Base-by-base conservation (phyloP, 64 coral and sea anemone genomes). In the Orbicella faveolata region DNA sequence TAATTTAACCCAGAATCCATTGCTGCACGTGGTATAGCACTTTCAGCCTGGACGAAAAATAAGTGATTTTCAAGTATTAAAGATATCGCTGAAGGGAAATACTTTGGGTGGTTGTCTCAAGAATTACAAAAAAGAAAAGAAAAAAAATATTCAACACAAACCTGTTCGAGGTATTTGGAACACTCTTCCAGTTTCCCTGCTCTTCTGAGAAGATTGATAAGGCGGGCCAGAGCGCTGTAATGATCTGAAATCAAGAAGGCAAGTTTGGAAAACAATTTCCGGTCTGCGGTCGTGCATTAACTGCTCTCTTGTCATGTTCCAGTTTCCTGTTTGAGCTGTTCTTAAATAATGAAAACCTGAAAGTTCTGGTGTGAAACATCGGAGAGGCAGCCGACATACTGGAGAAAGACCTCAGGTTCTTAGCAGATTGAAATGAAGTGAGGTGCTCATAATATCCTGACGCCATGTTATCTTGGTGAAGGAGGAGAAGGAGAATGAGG, bases 131-230 rank as follows among this genome's bases (percentile, higher is more conserved):
- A 59, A 11, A 16, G 13, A n/a, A n/a, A n/a, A n/a, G n/a, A n/a
- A n/a, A n/a, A n/a, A n/a, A n/a, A n/a, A n/a, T n/a, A 70, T 25
- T 88, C 33, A 12, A 23, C 30, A 30, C 79, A 11, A 91, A 99
- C 97, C 94, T 99, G 97, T 70, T 91, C 83, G 23, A 99, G 68
- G 61, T 95, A 99, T 39, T 99, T 99, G 5, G 94, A 90, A 89
- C 97, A 99, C 48, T 99, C 97, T 9, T 99, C 97, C 6, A 99
- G 86, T 76, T 99, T 99, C 55, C 97, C 97, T 41, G 97, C 97
- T 79, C 97, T 93, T 87, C 97, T 87, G 21, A 99, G 74, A n/a
- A 99, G 89, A 87, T 99, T 94, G 9, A 99, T 95, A 36, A 99
- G 68, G 8, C 97, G 94, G 18, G 94, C 91, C 52, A 99, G 87